Percentiles rank a stretch among this genome's conserved stretches.
Conservation (phyloP, 1,140 invertebrate genomes). For the Bilobella aurantiaca region DNA sequence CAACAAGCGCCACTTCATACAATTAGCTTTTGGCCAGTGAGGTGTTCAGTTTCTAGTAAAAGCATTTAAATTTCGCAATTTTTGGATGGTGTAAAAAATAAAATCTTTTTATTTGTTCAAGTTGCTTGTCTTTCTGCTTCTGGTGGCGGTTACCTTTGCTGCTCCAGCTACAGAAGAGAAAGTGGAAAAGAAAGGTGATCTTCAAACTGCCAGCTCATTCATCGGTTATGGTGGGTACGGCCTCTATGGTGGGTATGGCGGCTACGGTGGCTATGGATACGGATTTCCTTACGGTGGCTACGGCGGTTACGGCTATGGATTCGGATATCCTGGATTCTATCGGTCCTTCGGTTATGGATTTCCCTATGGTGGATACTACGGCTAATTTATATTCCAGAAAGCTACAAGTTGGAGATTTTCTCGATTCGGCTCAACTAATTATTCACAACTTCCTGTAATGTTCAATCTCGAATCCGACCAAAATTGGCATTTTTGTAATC, state of each 20-base stretch:
- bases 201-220: constrained; percentile 28
- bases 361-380: constrained; percentile 25
- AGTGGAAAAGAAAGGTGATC: constrained; percentile 23
- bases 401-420: too few species aligned
- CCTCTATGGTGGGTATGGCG: background rate
- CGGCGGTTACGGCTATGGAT: constrained; percentile 3
- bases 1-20: too few species aligned
- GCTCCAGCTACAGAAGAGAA: background rate
- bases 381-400: constrained; percentile 17
- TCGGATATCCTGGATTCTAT: background rate
- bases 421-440: constrained; percentile 2
- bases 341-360: background rate
- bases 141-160: constrained; percentile 18
- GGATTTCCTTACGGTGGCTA: constrained; percentile 14
- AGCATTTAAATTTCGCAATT: constrained; percentile 1
- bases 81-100: background rate
- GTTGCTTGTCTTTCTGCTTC: background rate
- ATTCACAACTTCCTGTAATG: background rate
- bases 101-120: background rate
- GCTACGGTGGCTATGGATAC: constrained; percentile 16
- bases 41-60: background rate
- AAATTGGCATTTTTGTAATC: constrained; percentile 11
- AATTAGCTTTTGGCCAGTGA: too few species aligned
- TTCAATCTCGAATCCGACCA: background rate
- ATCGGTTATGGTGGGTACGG: constrained; percentile 22